Evolutionary conservation across 2,888 invertebrate genomes (phyloP), one percentile per base, ranked within the genome.

Genomic region (Xanthostigma xanthostigma): DNA sequence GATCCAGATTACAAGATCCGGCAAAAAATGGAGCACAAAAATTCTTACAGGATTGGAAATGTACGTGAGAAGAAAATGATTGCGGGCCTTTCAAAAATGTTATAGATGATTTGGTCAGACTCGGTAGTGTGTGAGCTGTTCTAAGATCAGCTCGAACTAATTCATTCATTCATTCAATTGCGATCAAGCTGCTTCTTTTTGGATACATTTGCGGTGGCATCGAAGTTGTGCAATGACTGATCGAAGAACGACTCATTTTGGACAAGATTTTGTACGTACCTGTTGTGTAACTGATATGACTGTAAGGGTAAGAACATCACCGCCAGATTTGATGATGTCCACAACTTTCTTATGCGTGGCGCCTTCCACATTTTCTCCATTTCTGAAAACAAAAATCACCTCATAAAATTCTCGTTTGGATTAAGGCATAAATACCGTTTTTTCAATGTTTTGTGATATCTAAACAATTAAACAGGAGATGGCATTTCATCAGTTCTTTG

Each of bases 301-400:
- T 51, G 96, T 94, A 49, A 98, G 78, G 27, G 91, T 92, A 54
- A 99, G 77, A 55, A 89, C 89, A 70, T 99, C 97, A 13, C 97
- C 97, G 3, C 98, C 97, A 11, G 96, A 95, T 68, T 97, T 97
- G 61, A 98, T 98, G 58, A 97, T 78, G 71, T 99, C 98, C 41
- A 98, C 98, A 53, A 98, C 98, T 72, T 97, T 96, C 62, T 96
- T 92, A 71, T 98, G 98, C 39, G 97, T 97, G n/a, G 97, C 86
- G 45, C 98, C 98, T 74, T 98, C 98, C 11, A 98, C 98, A 71
- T 90, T 95, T 53, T 90, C 88, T 57, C 89, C 89, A 76, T 98
- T 98, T 56, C 97, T 95, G 74, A n/a, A 79, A 78, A 56, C 65
- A 64, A 55, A 54, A 52, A 37, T 38, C n/a, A 45, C 14, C 14